Evolutionary conservation across 2,888 invertebrate species (phyloP).

Genomic region (Hanleya hanleyi): DNA sequence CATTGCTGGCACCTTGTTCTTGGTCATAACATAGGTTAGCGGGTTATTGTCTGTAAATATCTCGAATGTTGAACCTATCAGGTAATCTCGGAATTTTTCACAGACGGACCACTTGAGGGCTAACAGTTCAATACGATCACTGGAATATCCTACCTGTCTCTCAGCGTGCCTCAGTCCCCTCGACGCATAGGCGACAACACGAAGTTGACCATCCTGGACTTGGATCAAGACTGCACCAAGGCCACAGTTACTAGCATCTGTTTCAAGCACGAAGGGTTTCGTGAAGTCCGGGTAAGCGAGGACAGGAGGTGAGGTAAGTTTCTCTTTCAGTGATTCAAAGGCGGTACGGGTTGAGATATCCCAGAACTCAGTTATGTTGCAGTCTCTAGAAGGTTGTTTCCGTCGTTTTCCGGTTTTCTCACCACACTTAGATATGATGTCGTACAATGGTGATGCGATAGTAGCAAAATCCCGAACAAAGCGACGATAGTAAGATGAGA

Average conservation of each 20-base stretch:
- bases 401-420: not conserved
- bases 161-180: slow-evolving; percentile 15
- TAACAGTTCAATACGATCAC: slow-evolving; percentile 34
- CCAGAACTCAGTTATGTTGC: slow-evolving; percentile 11
- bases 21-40: slow-evolving; percentile 16
- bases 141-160: slow-evolving; percentile 23
- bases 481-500: slow-evolving; percentile 30
- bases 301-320: slow-evolving; percentile 28
- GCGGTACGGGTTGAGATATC: slow-evolving; percentile 23
- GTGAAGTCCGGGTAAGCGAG: slow-evolving; percentile 34
- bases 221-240: slow-evolving; percentile 31
- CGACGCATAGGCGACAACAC: slow-evolving; percentile 25
- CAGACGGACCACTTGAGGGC: slow-evolving; percentile 38
- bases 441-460: slow-evolving; percentile 21
- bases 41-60: slow-evolving; percentile 29
- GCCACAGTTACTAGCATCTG: slow-evolving; percentile 20
- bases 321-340: slow-evolving; percentile 28
- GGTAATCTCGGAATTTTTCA: slow-evolving; percentile 31
- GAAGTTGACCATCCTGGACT: slow-evolving; percentile 19
- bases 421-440: slow-evolving; percentile 8
- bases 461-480: slow-evolving; percentile 25
- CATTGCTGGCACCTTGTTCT: slow-evolving; percentile 20
- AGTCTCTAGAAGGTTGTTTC: not conserved
- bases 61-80: slow-evolving; percentile 21
- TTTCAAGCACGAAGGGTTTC: slow-evolving; percentile 14